Evolutionary conservation across 2,888 invertebrate species (phyloP).

Genomic region (Drosophila falleni): DNA sequence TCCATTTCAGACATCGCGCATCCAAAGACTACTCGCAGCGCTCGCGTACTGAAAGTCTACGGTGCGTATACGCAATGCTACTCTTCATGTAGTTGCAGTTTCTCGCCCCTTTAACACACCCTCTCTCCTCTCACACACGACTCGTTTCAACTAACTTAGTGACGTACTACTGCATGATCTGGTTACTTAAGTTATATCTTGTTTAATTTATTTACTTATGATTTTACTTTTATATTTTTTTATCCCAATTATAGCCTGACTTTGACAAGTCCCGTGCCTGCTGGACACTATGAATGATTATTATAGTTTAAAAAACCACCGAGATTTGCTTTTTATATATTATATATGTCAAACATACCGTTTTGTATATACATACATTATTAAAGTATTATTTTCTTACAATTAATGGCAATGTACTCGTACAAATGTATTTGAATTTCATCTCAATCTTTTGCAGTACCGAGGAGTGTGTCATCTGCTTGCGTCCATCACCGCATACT

Average conservation of each 20-base stretch:
- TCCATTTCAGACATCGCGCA: conserved; percentile 88
- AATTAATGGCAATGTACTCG: background rate
- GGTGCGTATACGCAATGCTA: conserved; percentile 86
- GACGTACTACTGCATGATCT: conserved; percentile 38
- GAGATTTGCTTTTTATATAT: conserved; percentile 57
- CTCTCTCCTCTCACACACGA: conserved; percentile 13
- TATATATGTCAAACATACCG: conserved; percentile 17
- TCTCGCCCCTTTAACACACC: conserved; percentile 4
- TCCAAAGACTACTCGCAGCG: conserved; percentile 94
- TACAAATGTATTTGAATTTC: background rate
- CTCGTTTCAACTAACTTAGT: conserved; percentile 35
- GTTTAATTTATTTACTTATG: conserved; percentile 40
- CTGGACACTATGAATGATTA: conserved; percentile 80
- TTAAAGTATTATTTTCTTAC: conserved; percentile 67
- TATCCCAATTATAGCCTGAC: conserved; percentile 81
- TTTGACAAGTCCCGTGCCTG: conserved; percentile 82
- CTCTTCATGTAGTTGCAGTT: conserved; percentile 32
- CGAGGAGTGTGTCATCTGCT: conserved; percentile 83
- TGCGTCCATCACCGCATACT: conserved; percentile 77
- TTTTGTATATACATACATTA: conserved; percentile 38
- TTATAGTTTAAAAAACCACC: conserved; percentile 38
- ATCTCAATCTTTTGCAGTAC: conserved; percentile 74
- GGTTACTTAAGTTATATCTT: conserved; percentile 24
- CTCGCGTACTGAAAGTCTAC: conserved; percentile 92
- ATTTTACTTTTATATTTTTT: conserved; percentile 43